phyloP scores from a whole-genome alignment of 2,797 vertebrate genomes.

The Silurus lanzhouensis region DNA sequence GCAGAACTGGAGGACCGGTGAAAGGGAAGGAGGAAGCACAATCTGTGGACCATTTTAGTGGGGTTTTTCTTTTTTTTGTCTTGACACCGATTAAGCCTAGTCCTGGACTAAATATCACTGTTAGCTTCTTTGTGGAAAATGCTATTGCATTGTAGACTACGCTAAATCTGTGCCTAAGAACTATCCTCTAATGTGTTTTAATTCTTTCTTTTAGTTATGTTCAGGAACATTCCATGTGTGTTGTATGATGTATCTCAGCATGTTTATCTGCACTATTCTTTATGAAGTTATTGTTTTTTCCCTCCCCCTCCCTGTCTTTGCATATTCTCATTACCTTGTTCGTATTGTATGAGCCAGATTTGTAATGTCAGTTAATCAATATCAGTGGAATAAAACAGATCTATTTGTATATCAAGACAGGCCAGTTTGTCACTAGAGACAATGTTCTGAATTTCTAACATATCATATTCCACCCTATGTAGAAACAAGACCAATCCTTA shows the following conservation, averaged over 20 bases:
- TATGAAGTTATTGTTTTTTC: conserved; percentile 52
- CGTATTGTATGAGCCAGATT: conserved; percentile 65
- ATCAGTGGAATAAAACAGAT: conserved; percentile 63
- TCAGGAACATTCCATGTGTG: conserved; percentile 63
- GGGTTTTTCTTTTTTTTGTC: conserved; percentile 41
- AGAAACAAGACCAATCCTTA: conserved; percentile 32
- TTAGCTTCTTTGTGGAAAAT: conserved; percentile 39
- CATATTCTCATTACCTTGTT: conserved; percentile 64
- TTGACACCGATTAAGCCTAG: conserved; percentile 47
- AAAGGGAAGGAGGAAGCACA: conserved; percentile 69
- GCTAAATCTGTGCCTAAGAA: conserved; percentile 43
- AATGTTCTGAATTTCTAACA: conserved; percentile 24
- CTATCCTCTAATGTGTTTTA: conserved; percentile 35
- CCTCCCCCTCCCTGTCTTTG: conserved; percentile 41
- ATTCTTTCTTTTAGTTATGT: conserved; percentile 52
- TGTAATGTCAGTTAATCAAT: conserved; percentile 64
- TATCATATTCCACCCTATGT: conserved; percentile 37
- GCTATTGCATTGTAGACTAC: conserved; percentile 34
- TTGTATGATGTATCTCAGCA: conserved; percentile 53
- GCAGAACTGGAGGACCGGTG: conserved; percentile 50
- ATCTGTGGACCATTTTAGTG: conserved; percentile 56
- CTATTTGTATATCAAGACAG: conserved; percentile 62
- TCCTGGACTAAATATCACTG: conserved; percentile 47
- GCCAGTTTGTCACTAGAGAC: conserved; percentile 48
- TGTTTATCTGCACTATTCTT: conserved; percentile 59